Conservation (phyloP, 2,888 invertebrate genomes). For the Lobophora halterata region DNA sequence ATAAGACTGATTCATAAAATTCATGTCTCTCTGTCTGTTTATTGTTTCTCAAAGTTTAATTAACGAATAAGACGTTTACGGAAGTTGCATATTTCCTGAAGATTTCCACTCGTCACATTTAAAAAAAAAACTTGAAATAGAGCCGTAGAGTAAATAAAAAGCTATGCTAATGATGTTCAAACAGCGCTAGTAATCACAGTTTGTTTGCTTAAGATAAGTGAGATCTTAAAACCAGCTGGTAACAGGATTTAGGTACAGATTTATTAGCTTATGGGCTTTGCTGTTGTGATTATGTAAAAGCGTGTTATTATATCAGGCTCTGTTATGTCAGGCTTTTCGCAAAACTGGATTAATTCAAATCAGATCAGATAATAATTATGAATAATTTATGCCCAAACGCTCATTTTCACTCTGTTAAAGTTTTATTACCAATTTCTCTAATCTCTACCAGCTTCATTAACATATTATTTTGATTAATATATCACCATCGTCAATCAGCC, state of each 20-base stretch:
- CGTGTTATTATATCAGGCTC: slow-evolving; percentile 21
- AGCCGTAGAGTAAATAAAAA: slow-evolving; percentile 26
- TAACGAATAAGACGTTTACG: too few species aligned
- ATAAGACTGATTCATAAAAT: too few species aligned
- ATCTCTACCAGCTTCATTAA: too few species aligned
- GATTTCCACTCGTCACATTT: slow-evolving; percentile 16
- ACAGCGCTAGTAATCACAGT: slow-evolving; percentile 26
- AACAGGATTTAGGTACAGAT: slow-evolving; percentile 31
- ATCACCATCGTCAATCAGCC: too few species aligned
- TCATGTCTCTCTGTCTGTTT: too few species aligned
- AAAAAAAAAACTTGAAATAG: slow-evolving; percentile 22
- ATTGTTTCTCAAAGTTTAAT: too few species aligned
- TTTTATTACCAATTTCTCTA: not conserved
- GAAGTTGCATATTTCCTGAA: slow-evolving; percentile 4
- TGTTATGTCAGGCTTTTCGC: slow-evolving; percentile 19
- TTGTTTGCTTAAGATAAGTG: slow-evolving; percentile 34
- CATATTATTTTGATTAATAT: too few species aligned
- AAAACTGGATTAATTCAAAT: slow-evolving; percentile 11
- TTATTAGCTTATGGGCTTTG: slow-evolving; percentile 29
- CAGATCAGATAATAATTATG: not conserved
- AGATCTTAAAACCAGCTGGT: slow-evolving; percentile 28
- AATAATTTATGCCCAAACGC: not conserved
- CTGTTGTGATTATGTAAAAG: slow-evolving; percentile 24
- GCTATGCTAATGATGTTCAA: slow-evolving; percentile 24
- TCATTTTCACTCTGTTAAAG: not conserved